phyloP scores from a whole-genome alignment of 92 coral and sea anemone genomes.

The Paragorgia papillata region DNA sequence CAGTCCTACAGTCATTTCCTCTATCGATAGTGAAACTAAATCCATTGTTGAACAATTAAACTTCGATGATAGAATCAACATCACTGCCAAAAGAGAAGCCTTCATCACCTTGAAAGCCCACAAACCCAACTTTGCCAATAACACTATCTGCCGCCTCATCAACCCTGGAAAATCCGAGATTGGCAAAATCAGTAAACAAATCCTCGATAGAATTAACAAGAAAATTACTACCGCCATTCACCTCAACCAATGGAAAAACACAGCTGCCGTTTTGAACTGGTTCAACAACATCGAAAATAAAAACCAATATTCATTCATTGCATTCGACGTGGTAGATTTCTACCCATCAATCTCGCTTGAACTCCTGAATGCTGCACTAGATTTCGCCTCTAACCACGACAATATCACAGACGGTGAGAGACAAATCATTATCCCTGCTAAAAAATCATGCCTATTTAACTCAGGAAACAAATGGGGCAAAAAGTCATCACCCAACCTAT shows the following conservation, averaged over 20 bases:
- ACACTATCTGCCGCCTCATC: constrained; percentile 36
- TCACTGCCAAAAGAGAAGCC: constrained; percentile 23
- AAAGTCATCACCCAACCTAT: constrained; percentile 34
- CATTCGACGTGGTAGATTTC: constrained; percentile 50
- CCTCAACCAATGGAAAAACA: constrained; percentile 46
- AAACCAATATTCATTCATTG: constrained; percentile 9
- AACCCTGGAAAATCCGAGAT: constrained; percentile 42
- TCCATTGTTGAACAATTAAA: background rate
- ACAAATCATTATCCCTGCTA: constrained; percentile 46
- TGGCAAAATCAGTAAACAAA: too few species aligned
- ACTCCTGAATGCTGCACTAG: constrained; percentile 22
- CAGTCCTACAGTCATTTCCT: too few species aligned
- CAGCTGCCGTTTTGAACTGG: too few species aligned
- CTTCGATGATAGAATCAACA: background rate
- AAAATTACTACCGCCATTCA: constrained; percentile 5
- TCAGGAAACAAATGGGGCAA: constrained; percentile 37
- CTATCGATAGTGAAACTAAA: constrained; percentile 5
- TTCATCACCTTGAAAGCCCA: constrained; percentile 55
- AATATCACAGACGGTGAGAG: constrained; percentile 53
- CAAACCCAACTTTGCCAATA: constrained; percentile 51
- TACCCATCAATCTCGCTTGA: constrained; percentile 11
- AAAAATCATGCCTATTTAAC: background rate
- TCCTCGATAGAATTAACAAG: too few species aligned
- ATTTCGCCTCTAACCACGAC: constrained; percentile 38
- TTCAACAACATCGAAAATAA: too few species aligned